These are phyloP conservation scores for Eubasilissa splendida DNA, from an alignment of 2,888 invertebrate species.

Conservation along the genomic window DNA sequence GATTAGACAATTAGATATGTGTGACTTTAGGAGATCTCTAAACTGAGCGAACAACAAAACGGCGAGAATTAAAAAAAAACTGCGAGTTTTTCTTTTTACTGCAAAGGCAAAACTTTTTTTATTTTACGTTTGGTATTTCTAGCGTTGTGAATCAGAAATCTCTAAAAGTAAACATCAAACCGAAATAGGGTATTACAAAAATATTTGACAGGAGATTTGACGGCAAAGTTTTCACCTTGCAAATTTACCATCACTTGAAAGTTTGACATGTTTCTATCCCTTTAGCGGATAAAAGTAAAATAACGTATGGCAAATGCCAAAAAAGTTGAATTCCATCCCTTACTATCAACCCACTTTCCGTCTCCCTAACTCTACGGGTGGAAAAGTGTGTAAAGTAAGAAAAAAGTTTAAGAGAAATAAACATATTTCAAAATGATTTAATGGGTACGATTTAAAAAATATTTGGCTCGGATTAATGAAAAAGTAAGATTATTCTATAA, in stretches of 20 bases:
- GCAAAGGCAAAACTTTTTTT: too few relatives aligned
- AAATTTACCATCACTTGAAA: slow-evolving; percentile 48
- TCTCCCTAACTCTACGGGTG: neutral
- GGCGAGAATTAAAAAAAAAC: too few relatives aligned
- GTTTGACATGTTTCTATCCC: slow-evolving; percentile 49
- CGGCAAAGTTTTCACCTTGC: slow-evolving; percentile 25
- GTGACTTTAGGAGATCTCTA: too few relatives aligned
- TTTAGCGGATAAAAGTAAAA: slow-evolving; percentile 49
- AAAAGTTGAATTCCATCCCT: slow-evolving; percentile 27
- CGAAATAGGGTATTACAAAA: slow-evolving; percentile 2
- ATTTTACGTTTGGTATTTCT: neutral
- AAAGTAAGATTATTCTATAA: too few relatives aligned
- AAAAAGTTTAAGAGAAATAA: too few relatives aligned
- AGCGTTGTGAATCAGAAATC: slow-evolving; percentile 1
- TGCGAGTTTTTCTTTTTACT: too few relatives aligned
- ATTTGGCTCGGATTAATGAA: too few relatives aligned
- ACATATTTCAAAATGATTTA: too few relatives aligned
- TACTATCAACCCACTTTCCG: slow-evolving; percentile 1
- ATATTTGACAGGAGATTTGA: slow-evolving; percentile 21
- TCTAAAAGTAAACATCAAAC: slow-evolving; percentile 43
- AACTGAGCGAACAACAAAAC: too few relatives aligned
- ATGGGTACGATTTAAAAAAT: too few relatives aligned
- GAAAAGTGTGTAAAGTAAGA: too few relatives aligned
- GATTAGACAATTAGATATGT: too few relatives aligned
- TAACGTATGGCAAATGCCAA: slow-evolving; percentile 48